phyloP scores from a whole-genome alignment of 2,113 vertebrate genomes.

The Benitochromis conjunctus region DNA sequence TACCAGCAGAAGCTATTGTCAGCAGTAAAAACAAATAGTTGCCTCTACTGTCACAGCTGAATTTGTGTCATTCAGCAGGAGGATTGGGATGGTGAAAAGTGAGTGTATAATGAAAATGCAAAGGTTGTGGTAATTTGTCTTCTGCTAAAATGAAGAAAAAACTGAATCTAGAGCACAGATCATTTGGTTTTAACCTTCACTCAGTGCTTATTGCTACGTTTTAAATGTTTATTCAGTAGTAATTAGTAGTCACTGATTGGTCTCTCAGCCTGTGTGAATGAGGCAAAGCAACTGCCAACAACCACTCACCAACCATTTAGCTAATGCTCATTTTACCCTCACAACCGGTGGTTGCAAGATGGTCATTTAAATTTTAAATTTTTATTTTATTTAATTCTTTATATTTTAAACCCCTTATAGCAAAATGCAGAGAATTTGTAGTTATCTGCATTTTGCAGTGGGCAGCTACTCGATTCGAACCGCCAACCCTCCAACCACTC shows the following conservation, averaged over 20 bases:
- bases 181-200: background rate
- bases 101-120: background rate
- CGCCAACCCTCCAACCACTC: background rate
- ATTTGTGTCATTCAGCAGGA: background rate
- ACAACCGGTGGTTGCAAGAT: background rate
- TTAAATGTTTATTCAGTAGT: background rate
- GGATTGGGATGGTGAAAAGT: background rate
- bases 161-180: too few relatives aligned
- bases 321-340: background rate
- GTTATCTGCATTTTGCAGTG: too few relatives aligned
- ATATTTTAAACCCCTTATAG: too few relatives aligned
- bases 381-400: too few relatives aligned
- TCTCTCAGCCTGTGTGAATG: background rate
- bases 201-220: background rate
- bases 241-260: background rate
- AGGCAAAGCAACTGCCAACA: background rate
- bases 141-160: background rate
- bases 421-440: too few relatives aligned
- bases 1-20: background rate
- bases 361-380: background rate
- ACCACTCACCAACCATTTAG: background rate
- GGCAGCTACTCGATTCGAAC: background rate
- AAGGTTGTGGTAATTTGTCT: background rate
- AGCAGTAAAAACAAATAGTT: conserved; percentile 7
- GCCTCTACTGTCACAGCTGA: background rate